phyloP scores from a whole-genome alignment of 2,797 vertebrate species.

The Atherinosoma microstoma region DNA sequence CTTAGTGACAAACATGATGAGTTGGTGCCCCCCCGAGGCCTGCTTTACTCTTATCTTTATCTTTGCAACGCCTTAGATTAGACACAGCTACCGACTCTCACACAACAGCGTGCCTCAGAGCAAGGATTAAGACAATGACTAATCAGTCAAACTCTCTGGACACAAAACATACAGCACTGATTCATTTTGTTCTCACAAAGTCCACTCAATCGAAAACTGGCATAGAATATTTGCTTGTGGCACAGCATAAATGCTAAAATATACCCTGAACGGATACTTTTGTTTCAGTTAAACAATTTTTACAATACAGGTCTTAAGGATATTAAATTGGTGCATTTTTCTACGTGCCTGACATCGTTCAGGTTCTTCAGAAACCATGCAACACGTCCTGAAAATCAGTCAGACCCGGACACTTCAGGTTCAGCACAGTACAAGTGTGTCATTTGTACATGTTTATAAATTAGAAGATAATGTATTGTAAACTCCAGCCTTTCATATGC shows the following conservation, averaged over 20 bases:
- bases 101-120: conserved; percentile 49
- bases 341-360: conserved; percentile 11
- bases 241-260: conserved; percentile 4
- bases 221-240: conserved; percentile 40
- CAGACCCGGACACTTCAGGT: neutral
- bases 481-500: neutral
- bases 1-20: conserved; percentile 58
- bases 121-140: conserved; percentile 72
- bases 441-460: neutral
- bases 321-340: conserved; percentile 22
- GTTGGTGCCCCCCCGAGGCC: conserved; percentile 43
- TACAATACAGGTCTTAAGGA: conserved; percentile 40
- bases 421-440: neutral
- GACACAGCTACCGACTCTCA: conserved; percentile 58
- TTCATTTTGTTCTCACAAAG: conserved; percentile 58
- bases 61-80: conserved; percentile 69
- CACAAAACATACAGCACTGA: conserved; percentile 58
- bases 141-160: conserved; percentile 71
- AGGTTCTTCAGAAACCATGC: conserved; percentile 11
- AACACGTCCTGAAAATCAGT: conserved; percentile 2
- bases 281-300: conserved; percentile 50
- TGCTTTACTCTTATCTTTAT: conserved; percentile 69
- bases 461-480: neutral
- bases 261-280: conserved; percentile 32
- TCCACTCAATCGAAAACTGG: conserved; percentile 48